These are phyloP conservation scores for Macrotis lagotis DNA, from an alignment of 2,113 vertebrate species.

Conservation along the genomic window DNA sequence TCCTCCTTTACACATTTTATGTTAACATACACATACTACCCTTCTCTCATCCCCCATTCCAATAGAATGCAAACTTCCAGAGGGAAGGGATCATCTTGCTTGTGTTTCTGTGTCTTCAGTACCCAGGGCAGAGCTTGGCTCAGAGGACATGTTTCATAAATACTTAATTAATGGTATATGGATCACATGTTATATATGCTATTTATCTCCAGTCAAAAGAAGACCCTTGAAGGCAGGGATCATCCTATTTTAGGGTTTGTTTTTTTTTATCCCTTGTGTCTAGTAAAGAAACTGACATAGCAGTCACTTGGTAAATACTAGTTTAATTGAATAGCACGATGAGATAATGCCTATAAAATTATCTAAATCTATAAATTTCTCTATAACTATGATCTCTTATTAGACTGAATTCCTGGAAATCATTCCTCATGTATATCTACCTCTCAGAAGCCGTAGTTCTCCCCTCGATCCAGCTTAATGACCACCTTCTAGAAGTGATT, in stretches of 20 bases:
- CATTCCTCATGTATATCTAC: neutral
- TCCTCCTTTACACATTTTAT: neutral
- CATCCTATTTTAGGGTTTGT: neutral
- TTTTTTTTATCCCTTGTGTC: neutral
- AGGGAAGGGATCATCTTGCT: neutral
- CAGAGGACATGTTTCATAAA: neutral
- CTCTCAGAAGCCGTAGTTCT: neutral
- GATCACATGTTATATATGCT: neutral
- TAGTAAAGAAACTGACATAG: neutral
- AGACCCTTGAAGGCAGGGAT: neutral
- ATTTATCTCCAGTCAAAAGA: neutral
- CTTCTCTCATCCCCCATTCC: neutral
- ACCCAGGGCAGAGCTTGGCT: neutral
- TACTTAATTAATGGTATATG: neutral
- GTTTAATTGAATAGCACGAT: neutral
- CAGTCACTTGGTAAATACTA: neutral
- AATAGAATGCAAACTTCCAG: neutral
- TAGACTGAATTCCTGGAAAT: neutral
- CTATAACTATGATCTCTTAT: neutral
- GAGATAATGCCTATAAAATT: neutral
- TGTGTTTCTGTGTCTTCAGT: neutral
- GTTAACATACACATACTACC: neutral
- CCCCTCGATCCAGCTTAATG: neutral
- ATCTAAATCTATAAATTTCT: neutral
- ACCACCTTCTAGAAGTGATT: neutral